phyloP scores from a whole-genome alignment of 2,113 vertebrate genomes.

The Geococcyx californianus region DNA sequence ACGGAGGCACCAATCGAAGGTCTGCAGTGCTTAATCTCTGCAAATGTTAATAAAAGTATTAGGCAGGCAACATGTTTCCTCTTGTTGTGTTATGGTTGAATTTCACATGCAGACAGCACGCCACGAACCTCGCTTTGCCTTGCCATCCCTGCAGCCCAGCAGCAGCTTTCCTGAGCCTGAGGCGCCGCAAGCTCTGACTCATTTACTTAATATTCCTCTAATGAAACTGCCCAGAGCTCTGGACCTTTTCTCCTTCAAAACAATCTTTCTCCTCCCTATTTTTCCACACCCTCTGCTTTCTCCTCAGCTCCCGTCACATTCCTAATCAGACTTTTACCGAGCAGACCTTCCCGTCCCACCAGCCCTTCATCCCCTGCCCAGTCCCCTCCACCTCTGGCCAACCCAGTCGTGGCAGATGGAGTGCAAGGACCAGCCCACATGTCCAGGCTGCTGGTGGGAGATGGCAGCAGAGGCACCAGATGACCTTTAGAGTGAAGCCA shows the following conservation, averaged over 20 bases:
- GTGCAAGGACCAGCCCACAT: background rate
- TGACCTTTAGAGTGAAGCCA: background rate
- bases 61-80: conserved; percentile 65
- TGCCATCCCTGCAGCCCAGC: conserved; percentile 11
- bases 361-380: background rate
- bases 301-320: background rate
- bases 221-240: conserved; percentile 62
- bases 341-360: background rate
- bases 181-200: conserved; percentile 58
- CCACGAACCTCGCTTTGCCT: conserved; percentile 44
- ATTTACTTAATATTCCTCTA: conserved; percentile 67
- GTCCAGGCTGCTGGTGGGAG: background rate
- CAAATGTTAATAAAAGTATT: conserved; percentile 41
- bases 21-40: conserved; percentile 40
- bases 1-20: background rate
- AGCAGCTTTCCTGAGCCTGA: conserved; percentile 59
- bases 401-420: background rate
- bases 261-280: conserved; percentile 44
- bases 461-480: background rate
- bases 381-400: background rate
- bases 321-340: background rate
- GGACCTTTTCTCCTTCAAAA: conserved; percentile 55
- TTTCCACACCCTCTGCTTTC: conserved; percentile 39
- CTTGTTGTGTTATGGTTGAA: conserved; percentile 62
- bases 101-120: conserved; percentile 27